Evolutionary conservation across 2,113 vertebrate genomes (phyloP), one percentile per base, ranked within the genome.

Genomic region (Bos taurus): DNA sequence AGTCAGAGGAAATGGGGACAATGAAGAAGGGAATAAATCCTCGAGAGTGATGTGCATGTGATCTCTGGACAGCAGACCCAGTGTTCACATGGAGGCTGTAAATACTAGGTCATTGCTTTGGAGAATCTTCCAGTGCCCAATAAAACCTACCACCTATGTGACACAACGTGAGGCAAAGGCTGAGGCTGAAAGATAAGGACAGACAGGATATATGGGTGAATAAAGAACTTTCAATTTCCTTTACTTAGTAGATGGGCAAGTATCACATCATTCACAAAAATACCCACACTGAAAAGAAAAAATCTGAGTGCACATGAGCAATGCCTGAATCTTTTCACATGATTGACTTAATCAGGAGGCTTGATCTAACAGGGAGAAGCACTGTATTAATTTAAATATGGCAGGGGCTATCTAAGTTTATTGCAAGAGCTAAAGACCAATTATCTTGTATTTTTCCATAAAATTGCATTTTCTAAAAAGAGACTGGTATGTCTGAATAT

Each of bases 381-480:
- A 93, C 88, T 96, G 88, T 96, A 97, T 97, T 98, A 97, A 98
- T 98, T 98, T 97, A 98, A 97, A 98, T 97, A 96, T 97, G 96
- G 97, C 97, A 96, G 94, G 97, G 97, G 98, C 94, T 96, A 95
- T 97, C 92, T 94, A 85, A 98, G 98, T 98, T 97, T 98, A 98
- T 91, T 96, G 96, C 92, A 95, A 93, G 93, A 97, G 95, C 86
- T 97, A 94, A 98, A 98, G 98, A 94, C 98, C 95, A 98, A 98
- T 97, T 96, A 98, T 95, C 97, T 96, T 93, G 93, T n/a, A 90
- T 93, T 97, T 98, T 97, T 92, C 88, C 93, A 91, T 97, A 96
- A 97, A 98, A 98, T 97, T 96, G 95, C 94, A 50, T 96, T 97
- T 94, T 98, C 97, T 98, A 96, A 93, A 98, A 97, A 94, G 97